phyloP scores from a whole-genome alignment of 2,888 invertebrate species.

The Spisula solida region DNA sequence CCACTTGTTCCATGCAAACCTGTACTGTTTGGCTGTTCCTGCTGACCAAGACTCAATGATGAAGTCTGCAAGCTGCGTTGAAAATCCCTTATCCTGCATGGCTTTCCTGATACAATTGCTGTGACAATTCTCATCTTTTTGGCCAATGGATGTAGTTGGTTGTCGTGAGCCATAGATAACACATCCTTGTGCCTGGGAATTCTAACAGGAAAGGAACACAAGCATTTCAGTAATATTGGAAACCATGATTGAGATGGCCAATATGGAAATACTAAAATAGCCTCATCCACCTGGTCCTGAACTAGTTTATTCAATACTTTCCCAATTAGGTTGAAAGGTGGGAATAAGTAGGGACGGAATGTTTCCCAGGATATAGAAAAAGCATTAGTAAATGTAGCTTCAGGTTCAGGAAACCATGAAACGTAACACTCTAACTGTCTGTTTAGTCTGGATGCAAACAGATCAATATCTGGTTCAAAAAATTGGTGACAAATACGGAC shows the following conservation, averaged over 20 bases:
- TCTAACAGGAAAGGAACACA: slow-evolving; percentile 31
- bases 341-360: slow-evolving; percentile 60
- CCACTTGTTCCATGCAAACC: slow-evolving; percentile 47
- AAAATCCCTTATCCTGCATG: slow-evolving; percentile 43
- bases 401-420: slow-evolving; percentile 62
- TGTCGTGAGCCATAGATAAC: slow-evolving; percentile 31
- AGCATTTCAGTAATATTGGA: slow-evolving; percentile 49
- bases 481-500: slow-evolving; percentile 37
- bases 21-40: slow-evolving; percentile 56
- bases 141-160: slow-evolving; percentile 28
- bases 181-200: slow-evolving; percentile 51
- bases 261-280: slow-evolving; percentile 55
- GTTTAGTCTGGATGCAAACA: slow-evolving; percentile 63
- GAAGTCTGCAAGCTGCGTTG: slow-evolving; percentile 1
- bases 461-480: slow-evolving; percentile 62
- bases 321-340: slow-evolving; percentile 65
- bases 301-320: no score
- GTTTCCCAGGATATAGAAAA: slow-evolving; percentile 60
- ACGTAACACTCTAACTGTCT: slow-evolving; percentile 48
- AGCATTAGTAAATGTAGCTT: slow-evolving; percentile 49
- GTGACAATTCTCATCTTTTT: slow-evolving; percentile 40
- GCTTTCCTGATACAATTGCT: slow-evolving; percentile 50
- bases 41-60: slow-evolving; percentile 47
- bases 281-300: slow-evolving; percentile 57
- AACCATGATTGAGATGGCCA: slow-evolving; percentile 68